A percentile compares a stretch with the other conserved stretches of the same genome.
Evolutionary conservation across 2,797 vertebrate species (phyloP).

Genomic region (Mus minutoides): DNA sequence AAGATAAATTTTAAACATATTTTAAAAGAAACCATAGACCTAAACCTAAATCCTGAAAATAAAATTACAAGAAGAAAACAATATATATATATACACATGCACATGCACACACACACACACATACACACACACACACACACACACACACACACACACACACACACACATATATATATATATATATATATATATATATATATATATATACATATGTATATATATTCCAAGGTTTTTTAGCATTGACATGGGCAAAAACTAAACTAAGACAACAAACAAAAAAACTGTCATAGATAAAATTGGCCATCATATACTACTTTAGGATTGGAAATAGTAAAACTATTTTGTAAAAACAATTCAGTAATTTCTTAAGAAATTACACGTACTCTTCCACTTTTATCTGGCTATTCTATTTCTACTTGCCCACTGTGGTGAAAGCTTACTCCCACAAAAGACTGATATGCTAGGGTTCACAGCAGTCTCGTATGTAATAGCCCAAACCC

Average conservation of each 20-base stretch:
- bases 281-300: not conserved
- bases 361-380: constrained; percentile 34
- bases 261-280: not conserved
- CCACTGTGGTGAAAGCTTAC: not conserved
- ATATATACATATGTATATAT: too few species aligned
- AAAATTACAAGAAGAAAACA: not conserved
- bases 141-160: too few species aligned
- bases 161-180: too few species aligned
- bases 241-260: not conserved
- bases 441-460: not conserved
- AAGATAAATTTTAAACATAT: not conserved
- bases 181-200: too few species aligned
- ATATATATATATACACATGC: too few species aligned
- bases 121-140: too few species aligned
- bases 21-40: not conserved
- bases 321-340: not conserved
- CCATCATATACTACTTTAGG: not conserved
- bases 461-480: not conserved
- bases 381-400: not conserved
- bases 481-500: not conserved
- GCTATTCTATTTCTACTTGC: not conserved
- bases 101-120: too few species aligned
- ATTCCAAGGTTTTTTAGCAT: not conserved
- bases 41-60: not conserved
- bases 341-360: not conserved